These are phyloP conservation scores for Echinarachnius parma DNA, from an alignment of 53 echinoderm and acorn worm genomes.

Conservation along the genomic window DNA sequence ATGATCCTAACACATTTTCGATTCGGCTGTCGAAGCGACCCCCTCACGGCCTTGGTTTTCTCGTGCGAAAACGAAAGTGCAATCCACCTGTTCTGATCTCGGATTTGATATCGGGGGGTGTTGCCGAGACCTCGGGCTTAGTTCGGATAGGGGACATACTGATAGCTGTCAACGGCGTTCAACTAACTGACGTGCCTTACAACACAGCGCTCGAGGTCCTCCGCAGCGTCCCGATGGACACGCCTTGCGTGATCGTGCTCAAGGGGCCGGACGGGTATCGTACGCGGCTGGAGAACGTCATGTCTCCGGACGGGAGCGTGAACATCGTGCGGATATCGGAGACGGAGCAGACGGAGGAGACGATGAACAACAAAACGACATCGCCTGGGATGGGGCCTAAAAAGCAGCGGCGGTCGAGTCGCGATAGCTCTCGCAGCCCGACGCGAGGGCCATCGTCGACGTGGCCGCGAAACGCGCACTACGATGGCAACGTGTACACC, in stretches of 20 bases:
- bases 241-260: slow-evolving; percentile 86
- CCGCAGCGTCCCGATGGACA: slow-evolving; percentile 93
- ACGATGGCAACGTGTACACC: slow-evolving; percentile 53
- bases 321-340: slow-evolving; percentile 79
- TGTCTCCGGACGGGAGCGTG: slow-evolving; percentile 78
- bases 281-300: slow-evolving; percentile 81
- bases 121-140: slow-evolving; percentile 86
- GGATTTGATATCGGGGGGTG: slow-evolving; percentile 91
- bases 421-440: slow-evolving; percentile 65
- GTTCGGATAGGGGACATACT: slow-evolving; percentile 90
- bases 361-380: slow-evolving; percentile 39
- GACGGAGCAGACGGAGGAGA: slow-evolving; percentile 43
- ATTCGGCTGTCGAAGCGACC: slow-evolving; percentile 91
- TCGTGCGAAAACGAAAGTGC: slow-evolving; percentile 96
- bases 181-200: slow-evolving; percentile 90
- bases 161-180: slow-evolving; percentile 92
- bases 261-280: slow-evolving; percentile 88
- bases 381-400: slow-evolving; percentile 52
- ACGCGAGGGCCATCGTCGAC: slow-evolving; percentile 61
- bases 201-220: slow-evolving; percentile 93
- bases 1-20: slow-evolving; percentile 92
- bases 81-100: slow-evolving; percentile 95
- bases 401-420: slow-evolving; percentile 60
- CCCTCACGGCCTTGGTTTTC: slow-evolving; percentile 88
- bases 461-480: slow-evolving; percentile 71